Percentiles rank a stretch among this genome's conserved stretches.
These are phyloP conservation scores for Watsonalla cultraria DNA, from an alignment of 2,888 invertebrate species.

Conservation along the genomic window DNA sequence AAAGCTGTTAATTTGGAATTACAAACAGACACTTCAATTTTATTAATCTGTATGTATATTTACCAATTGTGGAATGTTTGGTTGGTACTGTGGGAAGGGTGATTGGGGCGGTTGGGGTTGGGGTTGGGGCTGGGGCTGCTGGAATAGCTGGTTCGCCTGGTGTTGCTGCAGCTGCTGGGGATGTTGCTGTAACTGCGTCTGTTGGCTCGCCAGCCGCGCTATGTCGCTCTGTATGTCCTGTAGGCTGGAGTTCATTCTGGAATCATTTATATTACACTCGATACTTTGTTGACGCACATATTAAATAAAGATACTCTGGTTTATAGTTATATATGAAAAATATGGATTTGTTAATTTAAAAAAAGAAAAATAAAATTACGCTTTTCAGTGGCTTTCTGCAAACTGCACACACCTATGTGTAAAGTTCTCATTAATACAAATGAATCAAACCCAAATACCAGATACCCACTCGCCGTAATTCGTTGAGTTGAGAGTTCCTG, in stretches of 20 bases:
- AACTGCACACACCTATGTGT: no score
- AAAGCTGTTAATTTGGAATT: not conserved
- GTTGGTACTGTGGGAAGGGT: slow-evolving; percentile 63
- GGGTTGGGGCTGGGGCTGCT: slow-evolving; percentile 27
- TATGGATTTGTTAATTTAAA: no score
- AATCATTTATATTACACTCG: slow-evolving; percentile 25
- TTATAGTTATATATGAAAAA: no score
- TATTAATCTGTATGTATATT: no score
- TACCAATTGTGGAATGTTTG: slow-evolving; percentile 77
- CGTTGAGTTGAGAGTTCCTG: no score
- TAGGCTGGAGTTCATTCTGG: slow-evolving; percentile 94
- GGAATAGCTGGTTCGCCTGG: slow-evolving; percentile 48
- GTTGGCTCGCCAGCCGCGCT: slow-evolving; percentile 89
- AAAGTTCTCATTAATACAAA: no score
- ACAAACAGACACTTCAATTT: not conserved
- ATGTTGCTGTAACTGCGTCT: slow-evolving; percentile 69
- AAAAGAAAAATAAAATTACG: no score
- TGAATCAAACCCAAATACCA: no score
- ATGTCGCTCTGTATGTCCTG: slow-evolving; percentile 97
- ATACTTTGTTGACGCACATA: not conserved
- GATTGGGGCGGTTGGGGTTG: slow-evolving; percentile 62
- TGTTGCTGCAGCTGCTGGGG: slow-evolving; percentile 74
- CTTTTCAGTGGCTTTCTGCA: no score
- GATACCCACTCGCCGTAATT: no score
- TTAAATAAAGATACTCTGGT: no score